Base-by-base conservation (phyloP, 2,113 vertebrate genomes). In the Rhynchopsitta pachyrhyncha region DNA sequence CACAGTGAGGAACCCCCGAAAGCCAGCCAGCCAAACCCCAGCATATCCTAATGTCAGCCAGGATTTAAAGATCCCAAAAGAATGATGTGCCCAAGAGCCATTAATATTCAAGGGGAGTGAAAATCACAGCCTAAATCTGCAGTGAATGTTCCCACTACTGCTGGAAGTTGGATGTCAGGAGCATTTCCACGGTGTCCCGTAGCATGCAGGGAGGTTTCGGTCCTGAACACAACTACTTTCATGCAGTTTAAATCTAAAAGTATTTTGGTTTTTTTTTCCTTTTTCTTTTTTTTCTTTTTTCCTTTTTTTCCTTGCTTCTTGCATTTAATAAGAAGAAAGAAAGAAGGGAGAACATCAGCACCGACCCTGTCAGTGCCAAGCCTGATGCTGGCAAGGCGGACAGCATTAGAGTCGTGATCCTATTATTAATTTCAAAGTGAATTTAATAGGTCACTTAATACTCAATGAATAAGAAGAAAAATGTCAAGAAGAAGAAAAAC, bases 391-490 rank as follows among this genome's bases (percentile, higher is more conserved):
- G 46, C 2, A 1, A 89, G 23, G n/a, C 3, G 0, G 35, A 35
- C 2, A 35, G 76, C 35, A 27, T 83, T 62, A 14, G 46, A 68
- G 37, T 49, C 23, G 0, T 87, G 91, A 88, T 81, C 80, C 63
- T 82, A 60, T 59, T 68, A 86, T 63, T 39, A 10, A 60, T 95
- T 96, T 94, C 91, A 91, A 83, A 92, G 83, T 57, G 70, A 87
- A 84, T 69, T 88, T 78, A 91, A 86, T 82, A 42, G 20, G 69
- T 68, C 55, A 68, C 39, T 81, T 75, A 63, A 35, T 35, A 55
- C 52, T 73, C 63, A 37, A 47, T 52, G 77, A 93, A 28, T 1
- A 22, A 70, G 74, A 49, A 70, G 47, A 35, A 35, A 59, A 84
- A 78, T 11, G 44, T 60, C 77, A 74, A 55, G 75, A 46, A 85